phyloP scores from a whole-genome alignment of 2,888 invertebrate genomes.

The Meghimatium bilineatum region DNA sequence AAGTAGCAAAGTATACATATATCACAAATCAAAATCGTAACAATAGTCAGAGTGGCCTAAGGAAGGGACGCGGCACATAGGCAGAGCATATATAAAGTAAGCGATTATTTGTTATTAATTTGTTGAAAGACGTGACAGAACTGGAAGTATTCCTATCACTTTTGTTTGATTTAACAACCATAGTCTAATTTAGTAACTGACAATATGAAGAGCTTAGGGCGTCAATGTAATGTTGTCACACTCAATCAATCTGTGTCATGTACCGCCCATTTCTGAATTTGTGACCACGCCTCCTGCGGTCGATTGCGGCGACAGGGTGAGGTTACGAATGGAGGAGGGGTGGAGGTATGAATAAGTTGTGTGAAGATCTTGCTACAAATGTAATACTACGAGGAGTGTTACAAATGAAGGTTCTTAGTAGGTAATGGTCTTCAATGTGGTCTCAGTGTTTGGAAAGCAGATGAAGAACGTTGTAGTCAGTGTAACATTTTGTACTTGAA shows the following conservation, averaged over 20 bases:
- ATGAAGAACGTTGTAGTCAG: background rate
- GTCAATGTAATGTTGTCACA: background rate
- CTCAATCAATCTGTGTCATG: constrained; percentile 24
- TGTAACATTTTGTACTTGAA: too few species aligned
- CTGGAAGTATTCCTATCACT: background rate
- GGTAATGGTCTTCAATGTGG: background rate
- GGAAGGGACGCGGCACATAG: too few species aligned
- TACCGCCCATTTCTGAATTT: background rate
- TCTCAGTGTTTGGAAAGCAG: background rate
- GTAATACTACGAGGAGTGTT: background rate
- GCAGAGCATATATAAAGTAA: too few species aligned
- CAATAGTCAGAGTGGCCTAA: too few species aligned
- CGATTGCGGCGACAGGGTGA: background rate
- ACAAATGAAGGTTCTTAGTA: background rate
- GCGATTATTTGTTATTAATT: too few species aligned
- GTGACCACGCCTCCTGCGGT: background rate
- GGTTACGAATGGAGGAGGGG: background rate
- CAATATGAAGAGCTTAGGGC: background rate
- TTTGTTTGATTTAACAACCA: background rate
- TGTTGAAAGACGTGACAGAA: background rate
- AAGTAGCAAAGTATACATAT: too few species aligned
- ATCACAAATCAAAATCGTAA: too few species aligned
- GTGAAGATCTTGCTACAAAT: background rate
- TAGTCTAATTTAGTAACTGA: too few species aligned
- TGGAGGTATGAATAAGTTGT: background rate